A percentile compares a stretch with the other conserved stretches of the same genome.
phyloP scores from a whole-genome alignment of 1,140 invertebrate species.

The Nautilus pompilius region DNA sequence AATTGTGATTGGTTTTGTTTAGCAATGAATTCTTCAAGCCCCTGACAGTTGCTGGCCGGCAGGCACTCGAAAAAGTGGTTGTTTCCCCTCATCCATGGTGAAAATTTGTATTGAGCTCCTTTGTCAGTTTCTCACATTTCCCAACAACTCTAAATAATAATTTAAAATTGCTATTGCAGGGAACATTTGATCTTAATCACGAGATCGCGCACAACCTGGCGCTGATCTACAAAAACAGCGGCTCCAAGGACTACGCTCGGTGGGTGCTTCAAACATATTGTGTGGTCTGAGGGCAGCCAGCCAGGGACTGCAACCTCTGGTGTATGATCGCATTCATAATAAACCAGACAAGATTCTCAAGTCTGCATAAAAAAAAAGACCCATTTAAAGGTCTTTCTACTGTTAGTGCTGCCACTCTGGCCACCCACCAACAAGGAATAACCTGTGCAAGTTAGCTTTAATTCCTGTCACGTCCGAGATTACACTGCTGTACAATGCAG shows the following conservation, averaged over 20 bases:
- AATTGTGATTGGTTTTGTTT: no score
- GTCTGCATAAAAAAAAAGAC: not conserved
- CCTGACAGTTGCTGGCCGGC: no score
- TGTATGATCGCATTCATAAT: not conserved
- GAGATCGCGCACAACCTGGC: conserved; percentile 56
- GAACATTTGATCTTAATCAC: conserved; percentile 38
- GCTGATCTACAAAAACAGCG: conserved; percentile 52
- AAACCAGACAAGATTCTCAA: not conserved
- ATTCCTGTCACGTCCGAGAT: not conserved
- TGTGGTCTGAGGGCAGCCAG: conserved; percentile 39
- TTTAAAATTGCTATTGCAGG: no score
- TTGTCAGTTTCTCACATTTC: no score
- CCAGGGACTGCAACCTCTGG: not conserved
- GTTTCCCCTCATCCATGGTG: no score
- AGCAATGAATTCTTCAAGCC: no score
- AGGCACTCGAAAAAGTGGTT: no score
- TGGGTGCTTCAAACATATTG: conserved; percentile 51
- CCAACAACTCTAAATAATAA: no score
- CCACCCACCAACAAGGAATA: not conserved
- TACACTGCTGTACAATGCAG: no score
- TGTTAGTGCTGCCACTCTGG: not conserved
- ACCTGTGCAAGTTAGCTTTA: not conserved
- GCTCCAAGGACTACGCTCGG: conserved; percentile 47
- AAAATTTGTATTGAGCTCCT: no score
- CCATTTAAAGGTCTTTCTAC: not conserved